Base-by-base conservation (phyloP, 2,113 vertebrate species). In the Alosa alosa region DNA sequence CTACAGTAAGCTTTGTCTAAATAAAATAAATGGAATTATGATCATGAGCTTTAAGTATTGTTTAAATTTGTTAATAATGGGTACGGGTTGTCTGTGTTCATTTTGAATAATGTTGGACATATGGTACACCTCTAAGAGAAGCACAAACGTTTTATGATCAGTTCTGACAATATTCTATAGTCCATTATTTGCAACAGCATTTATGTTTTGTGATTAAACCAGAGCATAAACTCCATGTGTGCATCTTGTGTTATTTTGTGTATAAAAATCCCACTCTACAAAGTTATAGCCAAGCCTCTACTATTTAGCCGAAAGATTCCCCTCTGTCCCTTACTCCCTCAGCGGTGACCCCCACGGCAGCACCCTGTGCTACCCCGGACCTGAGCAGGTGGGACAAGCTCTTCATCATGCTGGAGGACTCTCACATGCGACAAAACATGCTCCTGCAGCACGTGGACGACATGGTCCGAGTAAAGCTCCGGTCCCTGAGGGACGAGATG, bases 391-490 rank as follows among this genome's bases (percentile, higher is more conserved):
- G 97, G 98, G 97, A 99, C 94, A 97, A 97, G 89, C 95, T 99
- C 82, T 98, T 99, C 91, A 95, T 96, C 68, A 94, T 96, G 93
- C 93, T 99, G 50, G 98, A 99, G 92, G 94, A 99, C 94, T 97
- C 96, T 0, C 96, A 97, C 91, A 97, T 97, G 97, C 95, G 95
- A 84, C 95, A 98, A 92, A 95, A 95, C 91, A 96, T 97, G 94
- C 92, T 99, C 90, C 93, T 97, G 89, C 95, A 97, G 82, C 93
- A 94, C 0, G 78, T 94, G 52, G 95, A 96, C 0, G 93, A 94
- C 25, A 18, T 95, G 60, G 91, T 95, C 84, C 86, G 90, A 68
- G 81, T 89, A 68, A 93, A 95, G 87, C 87, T 93, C 85, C 90
- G 83, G 4, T 88, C 89, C 44, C 44, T 93, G 84, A 88, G 60